Percentiles rank a stretch among this genome's conserved stretches.
Evolutionary conservation across 2,113 vertebrate genomes (phyloP).

Genomic region (Alethe castanea): DNA sequence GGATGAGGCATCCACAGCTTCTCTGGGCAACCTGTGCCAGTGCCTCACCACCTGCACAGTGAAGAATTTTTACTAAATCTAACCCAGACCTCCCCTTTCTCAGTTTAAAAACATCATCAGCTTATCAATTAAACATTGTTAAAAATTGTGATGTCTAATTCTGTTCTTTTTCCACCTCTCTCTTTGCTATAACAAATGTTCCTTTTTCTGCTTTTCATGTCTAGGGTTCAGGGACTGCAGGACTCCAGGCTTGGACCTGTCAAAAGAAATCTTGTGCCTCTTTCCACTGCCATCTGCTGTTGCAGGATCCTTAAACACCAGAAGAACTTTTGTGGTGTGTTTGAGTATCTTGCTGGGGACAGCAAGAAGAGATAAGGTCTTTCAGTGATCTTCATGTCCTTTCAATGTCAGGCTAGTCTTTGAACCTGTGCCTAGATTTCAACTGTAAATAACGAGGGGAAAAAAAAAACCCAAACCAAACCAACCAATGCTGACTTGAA

Average conservation of each 20-base stretch:
- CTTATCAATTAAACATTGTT: neutral
- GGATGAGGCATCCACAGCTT: accelerated
- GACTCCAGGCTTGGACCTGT: neutral
- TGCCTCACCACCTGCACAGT: accelerated
- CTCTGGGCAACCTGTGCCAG: neutral
- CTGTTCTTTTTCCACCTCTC: neutral
- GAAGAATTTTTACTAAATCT: neutral
- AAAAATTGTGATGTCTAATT: neutral
- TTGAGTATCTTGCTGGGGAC: neutral
- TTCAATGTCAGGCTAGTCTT: neutral
- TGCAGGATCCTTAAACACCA: neutral
- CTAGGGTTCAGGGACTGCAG: neutral
- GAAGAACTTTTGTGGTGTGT: neutral
- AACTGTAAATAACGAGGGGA: neutral
- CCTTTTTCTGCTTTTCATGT: neutral
- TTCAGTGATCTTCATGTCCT: neutral
- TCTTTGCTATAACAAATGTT: neutral
- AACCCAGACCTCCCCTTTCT: neutral
- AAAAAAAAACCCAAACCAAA: neutral
- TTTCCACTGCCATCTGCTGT: neutral
- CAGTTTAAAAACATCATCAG: neutral
- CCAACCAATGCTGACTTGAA: neutral
- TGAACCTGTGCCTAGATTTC: neutral
- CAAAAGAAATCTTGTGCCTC: neutral
- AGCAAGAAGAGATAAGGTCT: neutral